These are phyloP conservation scores for Chunga burmeisteri DNA, from an alignment of 2,113 vertebrate genomes.

Conservation along the genomic window DNA sequence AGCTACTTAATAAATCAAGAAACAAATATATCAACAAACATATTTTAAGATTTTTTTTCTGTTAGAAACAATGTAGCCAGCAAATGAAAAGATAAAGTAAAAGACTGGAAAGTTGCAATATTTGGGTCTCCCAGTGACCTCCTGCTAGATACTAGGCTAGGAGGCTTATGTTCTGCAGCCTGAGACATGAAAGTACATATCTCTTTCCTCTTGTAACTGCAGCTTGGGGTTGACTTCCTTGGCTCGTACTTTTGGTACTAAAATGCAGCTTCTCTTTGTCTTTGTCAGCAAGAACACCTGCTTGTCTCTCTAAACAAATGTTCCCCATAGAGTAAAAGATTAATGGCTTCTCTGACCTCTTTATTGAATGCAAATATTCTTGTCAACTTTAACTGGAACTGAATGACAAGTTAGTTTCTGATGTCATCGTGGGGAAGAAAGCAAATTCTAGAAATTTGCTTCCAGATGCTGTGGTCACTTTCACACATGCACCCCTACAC, in stretches of 20 bases:
- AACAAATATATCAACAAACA: neutral
- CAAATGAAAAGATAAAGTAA: neutral
- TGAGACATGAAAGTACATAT: neutral
- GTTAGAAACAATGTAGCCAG: neutral
- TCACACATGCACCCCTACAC: fast-evolving
- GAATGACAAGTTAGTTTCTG: neutral
- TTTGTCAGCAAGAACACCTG: neutral
- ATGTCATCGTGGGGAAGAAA: neutral
- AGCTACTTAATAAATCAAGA: neutral
- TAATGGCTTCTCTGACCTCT: neutral
- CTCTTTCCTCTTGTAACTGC: neutral
- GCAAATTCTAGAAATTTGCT: neutral
- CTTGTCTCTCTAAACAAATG: neutral
- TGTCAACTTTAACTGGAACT: neutral
- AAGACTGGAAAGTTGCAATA: neutral
- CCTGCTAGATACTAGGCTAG: neutral
- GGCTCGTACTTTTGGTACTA: neutral
- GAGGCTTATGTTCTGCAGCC: neutral
- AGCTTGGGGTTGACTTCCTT: neutral
- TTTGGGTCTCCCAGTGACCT: neutral
- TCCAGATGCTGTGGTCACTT: neutral
- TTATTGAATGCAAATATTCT: neutral
- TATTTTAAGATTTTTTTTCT: neutral
- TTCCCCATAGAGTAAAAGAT: neutral
- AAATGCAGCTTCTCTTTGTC: neutral